Base-by-base conservation (phyloP, 1,140 invertebrate genomes). In the Lucilia sericata region DNA sequence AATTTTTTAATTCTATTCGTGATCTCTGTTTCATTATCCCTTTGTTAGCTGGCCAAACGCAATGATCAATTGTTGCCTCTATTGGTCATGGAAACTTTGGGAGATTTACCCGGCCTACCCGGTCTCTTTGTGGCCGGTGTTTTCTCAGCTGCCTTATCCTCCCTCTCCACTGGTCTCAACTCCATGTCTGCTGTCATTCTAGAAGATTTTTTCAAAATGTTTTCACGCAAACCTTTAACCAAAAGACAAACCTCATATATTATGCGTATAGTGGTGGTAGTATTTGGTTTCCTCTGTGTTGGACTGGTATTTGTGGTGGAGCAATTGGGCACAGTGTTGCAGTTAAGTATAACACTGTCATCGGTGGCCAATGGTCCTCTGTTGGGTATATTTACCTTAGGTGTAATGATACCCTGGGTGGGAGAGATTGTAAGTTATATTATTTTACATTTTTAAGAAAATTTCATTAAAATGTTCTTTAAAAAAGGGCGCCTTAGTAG, bases 171-270 rank as follows among this genome's bases (percentile, higher is more conserved):
- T 9, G 97, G 97, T 0, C 91, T 98, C 5, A 99, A 98, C 88
- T 97, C 97, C 0, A 94, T 98, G 92, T 95, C 97, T 1, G 97
- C 97, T 12, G 96, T 98, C 13, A 96, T 98, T 82, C 92, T 98
- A 10, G 94, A 98, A 87, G 96, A 96, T 85, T 95, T 95, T 85
- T 94, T 94, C 80, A 95, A 95, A 91, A 94, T 92, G 14, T 95
- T 93, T 88, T 92, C 89, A 25, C 93, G 91, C 86, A 93, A 90
- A 86, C 91, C 94, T 1, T 91, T 97, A 0, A 93, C 91, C 5
- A 94, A 95, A 9, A 92, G 89, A 82, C 92, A 93, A 84, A 94
- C 94, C 0, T 94, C 94, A 36, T 92, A 94, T 82, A 87, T 96
- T 10, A 94, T 96, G 90, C 94, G 96, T 88, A 87, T 93, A 1